Percentiles rank a stretch among this genome's conserved stretches.
Evolutionary conservation across 2,113 vertebrate species (phyloP).

Genomic region (Meriones unguiculatus): DNA sequence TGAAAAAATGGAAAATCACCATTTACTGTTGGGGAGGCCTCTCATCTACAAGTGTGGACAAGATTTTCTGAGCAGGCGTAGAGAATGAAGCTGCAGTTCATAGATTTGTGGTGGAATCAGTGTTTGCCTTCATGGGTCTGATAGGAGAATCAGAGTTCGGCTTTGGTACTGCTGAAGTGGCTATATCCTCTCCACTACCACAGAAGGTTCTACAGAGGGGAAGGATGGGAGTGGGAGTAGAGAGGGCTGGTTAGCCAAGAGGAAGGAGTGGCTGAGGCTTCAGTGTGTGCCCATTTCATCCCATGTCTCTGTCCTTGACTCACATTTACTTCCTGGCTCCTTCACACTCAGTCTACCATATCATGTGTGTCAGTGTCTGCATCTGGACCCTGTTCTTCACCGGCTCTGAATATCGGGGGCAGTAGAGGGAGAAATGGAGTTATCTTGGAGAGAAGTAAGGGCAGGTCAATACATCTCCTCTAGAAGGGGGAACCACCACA

Average conservation of each 20-base stretch:
- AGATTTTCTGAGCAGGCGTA: neutral
- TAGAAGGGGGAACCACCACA: neutral
- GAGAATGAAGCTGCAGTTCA: neutral
- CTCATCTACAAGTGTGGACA: neutral
- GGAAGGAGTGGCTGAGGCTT: neutral
- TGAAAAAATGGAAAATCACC: neutral
- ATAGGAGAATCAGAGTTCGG: neutral
- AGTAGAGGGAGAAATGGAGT: neutral
- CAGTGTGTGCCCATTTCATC: neutral
- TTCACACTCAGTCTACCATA: neutral
- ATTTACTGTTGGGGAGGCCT: neutral
- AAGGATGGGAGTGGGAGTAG: neutral
- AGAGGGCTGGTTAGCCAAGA: neutral
- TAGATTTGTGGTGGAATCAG: neutral
- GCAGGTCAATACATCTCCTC: neutral
- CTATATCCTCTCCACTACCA: fast-evolving
- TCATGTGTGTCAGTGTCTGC: neutral
- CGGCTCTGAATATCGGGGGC: neutral
- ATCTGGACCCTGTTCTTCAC: neutral
- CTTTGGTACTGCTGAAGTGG: neutral
- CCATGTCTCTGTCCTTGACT: neutral
- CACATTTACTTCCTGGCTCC: neutral
- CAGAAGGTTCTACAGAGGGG: neutral
- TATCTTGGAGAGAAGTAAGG: neutral
- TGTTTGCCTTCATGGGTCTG: neutral